Conservation (phyloP, 1,140 invertebrate genomes). For the Drosophila persimilis region DNA sequence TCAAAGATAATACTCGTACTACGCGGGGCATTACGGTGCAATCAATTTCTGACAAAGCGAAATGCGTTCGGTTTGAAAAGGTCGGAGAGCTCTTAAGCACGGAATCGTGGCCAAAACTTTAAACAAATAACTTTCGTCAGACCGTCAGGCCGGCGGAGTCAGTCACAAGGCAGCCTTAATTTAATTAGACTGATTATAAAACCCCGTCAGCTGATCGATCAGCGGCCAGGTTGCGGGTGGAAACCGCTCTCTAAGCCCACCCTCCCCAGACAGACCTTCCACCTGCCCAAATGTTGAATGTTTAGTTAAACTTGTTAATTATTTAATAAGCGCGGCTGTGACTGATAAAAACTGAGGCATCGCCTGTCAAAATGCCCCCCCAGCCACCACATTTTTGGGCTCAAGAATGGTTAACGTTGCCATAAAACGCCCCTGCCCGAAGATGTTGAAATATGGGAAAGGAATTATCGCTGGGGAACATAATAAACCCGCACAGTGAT, state of each 20-base stretch:
- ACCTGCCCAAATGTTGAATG: conserved; percentile 56
- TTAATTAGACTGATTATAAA: conserved; percentile 75
- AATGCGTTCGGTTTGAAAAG: conserved; percentile 39
- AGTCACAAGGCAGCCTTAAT: conserved; percentile 71
- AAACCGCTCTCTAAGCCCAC: conserved; percentile 21
- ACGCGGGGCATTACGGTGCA: conserved; percentile 51
- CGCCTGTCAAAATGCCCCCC: conserved; percentile 10
- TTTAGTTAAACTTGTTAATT: conserved; percentile 72
- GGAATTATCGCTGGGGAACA: conserved; percentile 31
- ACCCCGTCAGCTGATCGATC: conserved; percentile 70
- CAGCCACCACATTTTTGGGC: too few relatives aligned
- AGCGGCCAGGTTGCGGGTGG: conserved; percentile 35
- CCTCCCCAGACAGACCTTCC: background rate
- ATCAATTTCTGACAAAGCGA: conserved; percentile 62
- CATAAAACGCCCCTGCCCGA: conserved; percentile 38
- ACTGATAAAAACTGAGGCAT: conserved; percentile 59
- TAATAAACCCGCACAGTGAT: conserved; percentile 29
- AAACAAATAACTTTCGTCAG: conserved; percentile 45
- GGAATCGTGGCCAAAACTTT: conserved; percentile 39
- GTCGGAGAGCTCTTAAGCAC: conserved; percentile 4
- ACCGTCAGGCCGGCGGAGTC: conserved; percentile 30
- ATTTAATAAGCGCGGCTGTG: conserved; percentile 64
- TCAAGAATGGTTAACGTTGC: conserved; percentile 24
- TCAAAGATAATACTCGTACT: conserved; percentile 43
- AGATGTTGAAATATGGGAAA: conserved; percentile 23